Conservation (phyloP, 2,888 invertebrate genomes). For the Plebejus melissa region DNA sequence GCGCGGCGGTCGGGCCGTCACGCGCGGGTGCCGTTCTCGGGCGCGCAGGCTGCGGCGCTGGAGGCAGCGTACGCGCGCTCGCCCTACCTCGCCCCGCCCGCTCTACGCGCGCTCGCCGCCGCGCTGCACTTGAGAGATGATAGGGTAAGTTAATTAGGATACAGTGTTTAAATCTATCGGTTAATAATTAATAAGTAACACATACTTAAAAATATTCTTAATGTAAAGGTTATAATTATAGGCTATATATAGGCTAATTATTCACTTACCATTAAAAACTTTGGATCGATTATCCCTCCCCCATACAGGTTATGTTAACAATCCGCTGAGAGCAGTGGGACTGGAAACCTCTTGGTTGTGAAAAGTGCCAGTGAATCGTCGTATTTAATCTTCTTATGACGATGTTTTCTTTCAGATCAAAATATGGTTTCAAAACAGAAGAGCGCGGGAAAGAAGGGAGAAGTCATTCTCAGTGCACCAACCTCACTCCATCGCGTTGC, state of each 20-base stretch:
- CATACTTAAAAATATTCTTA: too few relatives aligned
- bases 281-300: too few relatives aligned
- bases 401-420: constrained; percentile 58
- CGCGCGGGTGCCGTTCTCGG: constrained; percentile 86
- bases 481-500: constrained; percentile 57
- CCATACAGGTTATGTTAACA: too few relatives aligned
- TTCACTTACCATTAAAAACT: too few relatives aligned
- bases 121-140: constrained; percentile 83
- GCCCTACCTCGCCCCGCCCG: constrained; percentile 84
- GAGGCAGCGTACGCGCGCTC: constrained; percentile 83
- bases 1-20: constrained; percentile 80
- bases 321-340: too few relatives aligned
- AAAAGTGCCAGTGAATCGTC: background rate
- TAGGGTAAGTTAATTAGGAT: constrained; percentile 66
- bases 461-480: constrained; percentile 59
- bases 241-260: too few relatives aligned
- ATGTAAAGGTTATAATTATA: too few relatives aligned
- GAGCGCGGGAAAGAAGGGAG: constrained; percentile 86
- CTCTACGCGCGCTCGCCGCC: constrained; percentile 81
- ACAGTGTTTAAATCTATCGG: too few relatives aligned
- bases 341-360: too few relatives aligned
- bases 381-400: background rate
- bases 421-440: constrained; percentile 91
- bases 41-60: constrained; percentile 82
- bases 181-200: too few relatives aligned